Evolutionary conservation across 2,113 vertebrate genomes (phyloP).

Genomic region (Petrocephalus microphthalmus): DNA sequence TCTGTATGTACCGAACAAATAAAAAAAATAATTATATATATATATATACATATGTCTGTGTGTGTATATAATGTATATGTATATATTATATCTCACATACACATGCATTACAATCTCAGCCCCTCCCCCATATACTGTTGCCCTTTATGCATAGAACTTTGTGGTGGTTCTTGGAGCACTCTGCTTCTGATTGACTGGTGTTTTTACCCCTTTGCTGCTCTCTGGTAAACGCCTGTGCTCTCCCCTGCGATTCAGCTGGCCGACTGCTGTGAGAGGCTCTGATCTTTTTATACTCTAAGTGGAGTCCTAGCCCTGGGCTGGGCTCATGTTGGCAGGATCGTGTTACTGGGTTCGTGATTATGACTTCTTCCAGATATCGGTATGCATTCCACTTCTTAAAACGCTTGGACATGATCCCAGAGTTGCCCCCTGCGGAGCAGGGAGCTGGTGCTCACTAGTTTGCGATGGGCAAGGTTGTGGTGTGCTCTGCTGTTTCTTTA

Average conservation of each 20-base stretch:
- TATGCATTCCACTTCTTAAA: constrained; percentile 16
- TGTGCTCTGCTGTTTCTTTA: neutral
- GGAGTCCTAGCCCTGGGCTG: constrained; percentile 16
- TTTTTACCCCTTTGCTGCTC: neutral
- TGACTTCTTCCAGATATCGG: constrained; percentile 3
- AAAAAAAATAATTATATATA: no score
- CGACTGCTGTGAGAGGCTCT: constrained; percentile 12
- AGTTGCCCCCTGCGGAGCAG: constrained; percentile 16
- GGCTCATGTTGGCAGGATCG: constrained; percentile 6
- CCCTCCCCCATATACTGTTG: neutral
- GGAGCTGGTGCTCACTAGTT: neutral
- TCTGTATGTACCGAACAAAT: no score
- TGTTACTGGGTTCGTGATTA: neutral
- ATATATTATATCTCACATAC: neutral
- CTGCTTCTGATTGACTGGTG: neutral
- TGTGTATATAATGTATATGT: no score
- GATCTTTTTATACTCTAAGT: constrained; percentile 5
- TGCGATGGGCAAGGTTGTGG: neutral
- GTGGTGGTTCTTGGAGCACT: neutral
- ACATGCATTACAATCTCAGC: neutral
- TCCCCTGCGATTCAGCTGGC: neutral
- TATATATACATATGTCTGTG: no score
- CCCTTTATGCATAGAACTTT: neutral
- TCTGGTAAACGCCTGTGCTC: constrained; percentile 2
- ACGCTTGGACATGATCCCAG: constrained; percentile 23